Conservation (phyloP, 2,888 invertebrate genomes). For the Drosophila meridiana region DNA sequence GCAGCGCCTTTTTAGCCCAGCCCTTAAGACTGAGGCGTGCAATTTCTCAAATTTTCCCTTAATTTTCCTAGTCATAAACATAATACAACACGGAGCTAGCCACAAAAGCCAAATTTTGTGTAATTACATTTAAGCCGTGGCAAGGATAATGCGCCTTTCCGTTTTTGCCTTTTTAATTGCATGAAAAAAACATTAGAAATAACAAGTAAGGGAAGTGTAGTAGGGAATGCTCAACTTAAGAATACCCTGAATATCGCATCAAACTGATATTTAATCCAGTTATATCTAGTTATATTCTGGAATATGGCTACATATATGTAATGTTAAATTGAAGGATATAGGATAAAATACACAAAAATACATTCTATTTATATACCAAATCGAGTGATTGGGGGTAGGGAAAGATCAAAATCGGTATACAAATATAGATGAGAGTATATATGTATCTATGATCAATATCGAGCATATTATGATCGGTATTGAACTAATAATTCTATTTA, state of each 20-base stretch:
- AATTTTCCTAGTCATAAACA: slow-evolving; percentile 41
- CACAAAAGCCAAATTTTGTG: slow-evolving; percentile 73
- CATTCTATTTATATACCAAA: background rate
- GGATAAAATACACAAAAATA: background rate
- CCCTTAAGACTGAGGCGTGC: slow-evolving; percentile 52
- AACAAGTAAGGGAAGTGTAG: background rate
- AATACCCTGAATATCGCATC: background rate
- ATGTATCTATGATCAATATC: too few species aligned
- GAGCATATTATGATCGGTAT: too few species aligned
- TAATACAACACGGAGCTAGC: slow-evolving; percentile 19
- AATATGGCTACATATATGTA: too few species aligned
- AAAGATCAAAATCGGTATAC: too few species aligned
- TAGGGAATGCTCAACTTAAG: background rate
- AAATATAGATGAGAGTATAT: too few species aligned
- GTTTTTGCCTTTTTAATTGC: slow-evolving; percentile 60
- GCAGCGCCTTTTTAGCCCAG: slow-evolving; percentile 32
- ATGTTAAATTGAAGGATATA: too few species aligned
- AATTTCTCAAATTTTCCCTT: slow-evolving; percentile 62
- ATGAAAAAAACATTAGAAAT: background rate
- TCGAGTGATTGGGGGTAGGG: too few species aligned
- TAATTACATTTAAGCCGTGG: slow-evolving; percentile 76
- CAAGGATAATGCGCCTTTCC: slow-evolving; percentile 39
- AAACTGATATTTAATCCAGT: too few species aligned
- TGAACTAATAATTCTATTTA: too few species aligned
- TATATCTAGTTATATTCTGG: too few species aligned